Conservation (phyloP, 2,888 invertebrate genomes). For the Cephus pulcher region DNA sequence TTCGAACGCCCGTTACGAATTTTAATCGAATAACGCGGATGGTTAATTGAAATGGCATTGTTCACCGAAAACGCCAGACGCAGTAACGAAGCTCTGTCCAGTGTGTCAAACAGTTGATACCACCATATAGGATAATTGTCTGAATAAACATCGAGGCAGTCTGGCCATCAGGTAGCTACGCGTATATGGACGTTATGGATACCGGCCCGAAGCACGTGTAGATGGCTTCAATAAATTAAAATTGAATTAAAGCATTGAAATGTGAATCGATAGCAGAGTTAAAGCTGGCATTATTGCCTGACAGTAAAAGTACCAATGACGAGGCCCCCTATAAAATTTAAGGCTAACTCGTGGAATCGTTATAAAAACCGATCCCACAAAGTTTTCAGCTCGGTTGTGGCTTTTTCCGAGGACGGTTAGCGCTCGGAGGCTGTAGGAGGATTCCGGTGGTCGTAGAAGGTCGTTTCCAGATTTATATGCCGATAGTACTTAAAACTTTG, state of each 20-base stretch:
- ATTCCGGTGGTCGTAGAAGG: neutral
- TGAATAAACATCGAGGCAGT: neutral
- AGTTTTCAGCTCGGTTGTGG: neutral
- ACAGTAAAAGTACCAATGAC: neutral
- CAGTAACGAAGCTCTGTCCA: neutral
- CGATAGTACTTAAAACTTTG: neutral
- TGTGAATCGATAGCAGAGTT: neutral
- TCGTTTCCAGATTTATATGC: neutral
- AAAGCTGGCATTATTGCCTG: neutral
- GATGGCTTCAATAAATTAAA: neutral
- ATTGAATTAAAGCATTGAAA: neutral
- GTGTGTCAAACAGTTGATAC: neutral
- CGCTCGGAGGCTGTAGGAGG: neutral
- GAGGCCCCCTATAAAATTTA: neutral
- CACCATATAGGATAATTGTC: neutral
- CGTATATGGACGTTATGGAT: neutral
- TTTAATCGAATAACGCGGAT: neutral
- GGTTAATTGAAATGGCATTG: neutral
- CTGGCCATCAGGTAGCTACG: neutral
- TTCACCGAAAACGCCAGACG: neutral
- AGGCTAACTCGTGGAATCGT: neutral
- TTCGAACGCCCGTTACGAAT: neutral
- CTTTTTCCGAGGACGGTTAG: neutral
- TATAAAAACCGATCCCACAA: neutral
- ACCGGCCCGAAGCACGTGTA: neutral